Conservation (phyloP, 2,113 vertebrate species). For the Tonatia bakeri region DNA sequence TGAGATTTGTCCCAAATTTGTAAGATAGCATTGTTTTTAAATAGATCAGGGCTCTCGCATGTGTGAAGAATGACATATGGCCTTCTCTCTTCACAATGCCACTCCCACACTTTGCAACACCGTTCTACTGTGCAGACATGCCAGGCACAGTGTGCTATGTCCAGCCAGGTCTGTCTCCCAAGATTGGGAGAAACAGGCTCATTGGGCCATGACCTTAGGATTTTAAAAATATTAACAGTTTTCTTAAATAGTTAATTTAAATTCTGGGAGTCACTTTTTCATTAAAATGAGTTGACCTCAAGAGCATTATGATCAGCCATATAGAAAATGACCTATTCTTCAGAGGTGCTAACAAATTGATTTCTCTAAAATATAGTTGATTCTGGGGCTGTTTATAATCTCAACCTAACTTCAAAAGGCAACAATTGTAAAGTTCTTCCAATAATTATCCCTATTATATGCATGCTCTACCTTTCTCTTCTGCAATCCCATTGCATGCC, state of each 20-base stretch:
- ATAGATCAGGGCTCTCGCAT: background rate
- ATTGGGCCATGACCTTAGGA: background rate
- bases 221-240: background rate
- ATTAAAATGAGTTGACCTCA: slow-evolving; percentile 6
- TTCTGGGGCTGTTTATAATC: slow-evolving; percentile 39
- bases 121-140: background rate
- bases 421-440: background rate
- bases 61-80: background rate
- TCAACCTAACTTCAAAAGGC: background rate
- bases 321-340: background rate
- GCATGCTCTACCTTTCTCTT: background rate
- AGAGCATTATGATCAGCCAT: background rate
- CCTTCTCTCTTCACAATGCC: background rate
- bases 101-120: background rate
- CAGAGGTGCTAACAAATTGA: background rate
- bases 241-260: background rate
- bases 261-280: background rate
- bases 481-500: background rate
- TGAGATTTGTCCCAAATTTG: background rate
- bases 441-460: background rate
- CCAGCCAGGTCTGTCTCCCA: background rate
- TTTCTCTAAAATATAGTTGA: slow-evolving; percentile 20
- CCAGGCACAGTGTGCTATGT: background rate
- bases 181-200: background rate
- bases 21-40: background rate